Percentiles rank a stretch among this genome's conserved stretches.
Conservation (phyloP, 2,888 invertebrate genomes). For the Agriopis aurantiaria region DNA sequence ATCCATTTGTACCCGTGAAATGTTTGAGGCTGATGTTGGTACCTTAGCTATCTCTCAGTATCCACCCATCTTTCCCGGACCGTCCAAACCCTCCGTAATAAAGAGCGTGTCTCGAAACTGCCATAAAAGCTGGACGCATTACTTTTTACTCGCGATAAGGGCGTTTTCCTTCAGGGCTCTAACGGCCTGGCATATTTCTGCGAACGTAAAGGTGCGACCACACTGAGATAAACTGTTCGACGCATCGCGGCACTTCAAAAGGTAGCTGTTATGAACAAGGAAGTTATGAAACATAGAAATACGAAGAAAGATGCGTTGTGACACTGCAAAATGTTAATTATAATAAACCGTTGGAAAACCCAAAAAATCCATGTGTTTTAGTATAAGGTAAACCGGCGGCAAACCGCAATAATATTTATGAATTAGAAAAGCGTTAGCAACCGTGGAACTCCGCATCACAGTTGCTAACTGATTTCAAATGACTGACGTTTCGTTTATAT, state of each 20-base stretch:
- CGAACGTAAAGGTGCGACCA: constrained; percentile 39
- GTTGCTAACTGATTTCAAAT: too few species aligned
- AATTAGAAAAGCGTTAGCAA: not conserved
- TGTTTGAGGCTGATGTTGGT: too few species aligned
- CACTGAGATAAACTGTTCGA: not conserved
- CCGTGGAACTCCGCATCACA: too few species aligned
- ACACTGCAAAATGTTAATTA: too few species aligned
- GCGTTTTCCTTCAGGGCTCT: constrained; percentile 62
- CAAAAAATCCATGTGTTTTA: too few species aligned
- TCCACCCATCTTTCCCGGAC: constrained; percentile 41
- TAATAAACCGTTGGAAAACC: too few species aligned
- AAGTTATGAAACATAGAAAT: not conserved
- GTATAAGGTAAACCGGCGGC: not conserved
- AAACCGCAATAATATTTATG: not conserved
- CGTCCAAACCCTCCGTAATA: constrained; percentile 77
- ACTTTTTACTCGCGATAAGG: constrained; percentile 85
- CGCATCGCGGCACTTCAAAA: not conserved
- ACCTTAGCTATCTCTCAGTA: constrained; percentile 47
- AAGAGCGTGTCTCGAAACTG: constrained; percentile 85
- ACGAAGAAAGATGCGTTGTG: too few species aligned
- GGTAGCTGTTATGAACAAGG: not conserved
- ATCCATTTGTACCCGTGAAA: too few species aligned
- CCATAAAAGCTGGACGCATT: constrained; percentile 85
- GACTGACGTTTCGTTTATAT: too few species aligned
- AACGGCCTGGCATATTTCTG: constrained; percentile 66